Evolutionary conservation across 2,797 vertebrate species (phyloP).

Genomic region (Lemur catta): DNA sequence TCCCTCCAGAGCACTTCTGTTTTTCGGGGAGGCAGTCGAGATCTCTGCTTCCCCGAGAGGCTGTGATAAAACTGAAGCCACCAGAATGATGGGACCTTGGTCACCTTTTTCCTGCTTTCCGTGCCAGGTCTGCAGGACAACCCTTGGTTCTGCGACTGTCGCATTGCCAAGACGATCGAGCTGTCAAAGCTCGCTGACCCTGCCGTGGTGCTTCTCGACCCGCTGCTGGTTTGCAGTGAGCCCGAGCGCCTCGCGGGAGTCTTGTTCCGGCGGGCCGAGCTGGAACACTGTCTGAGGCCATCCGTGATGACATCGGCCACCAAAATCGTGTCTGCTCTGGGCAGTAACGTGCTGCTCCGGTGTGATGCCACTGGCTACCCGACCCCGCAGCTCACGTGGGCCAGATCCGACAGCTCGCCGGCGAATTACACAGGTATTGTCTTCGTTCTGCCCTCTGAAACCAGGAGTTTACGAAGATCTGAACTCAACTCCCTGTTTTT

Average conservation of each 20-base stretch:
- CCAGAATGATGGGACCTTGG: neutral
- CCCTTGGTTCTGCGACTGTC: constrained; percentile 97
- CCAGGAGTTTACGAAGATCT: neutral
- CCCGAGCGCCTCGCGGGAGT: constrained; percentile 92
- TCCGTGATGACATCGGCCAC: constrained; percentile 96
- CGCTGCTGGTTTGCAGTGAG: constrained; percentile 89
- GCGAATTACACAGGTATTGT: constrained; percentile 92
- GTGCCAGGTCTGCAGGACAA: constrained; percentile 95
- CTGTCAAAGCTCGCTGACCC: constrained; percentile 90
- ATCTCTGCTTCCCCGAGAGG: neutral
- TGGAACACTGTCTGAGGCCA: constrained; percentile 94
- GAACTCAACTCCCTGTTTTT: neutral
- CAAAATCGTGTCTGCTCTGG: constrained; percentile 92
- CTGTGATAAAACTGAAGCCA: neutral
- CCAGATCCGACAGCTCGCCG: constrained; percentile 84
- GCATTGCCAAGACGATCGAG: constrained; percentile 95
- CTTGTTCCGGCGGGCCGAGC: constrained; percentile 91
- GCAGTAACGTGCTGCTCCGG: constrained; percentile 95
- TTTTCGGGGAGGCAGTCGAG: neutral
- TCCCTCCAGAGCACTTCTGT: neutral
- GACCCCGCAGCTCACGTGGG: constrained; percentile 92
- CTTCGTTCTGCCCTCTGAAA: neutral
- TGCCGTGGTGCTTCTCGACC: constrained; percentile 90
- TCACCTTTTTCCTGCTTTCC: neutral
- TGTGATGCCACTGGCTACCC: constrained; percentile 94